These are phyloP conservation scores for Drosophila parabipectinata DNA, from an alignment of 1,140 invertebrate genomes.

Conservation along the genomic window DNA sequence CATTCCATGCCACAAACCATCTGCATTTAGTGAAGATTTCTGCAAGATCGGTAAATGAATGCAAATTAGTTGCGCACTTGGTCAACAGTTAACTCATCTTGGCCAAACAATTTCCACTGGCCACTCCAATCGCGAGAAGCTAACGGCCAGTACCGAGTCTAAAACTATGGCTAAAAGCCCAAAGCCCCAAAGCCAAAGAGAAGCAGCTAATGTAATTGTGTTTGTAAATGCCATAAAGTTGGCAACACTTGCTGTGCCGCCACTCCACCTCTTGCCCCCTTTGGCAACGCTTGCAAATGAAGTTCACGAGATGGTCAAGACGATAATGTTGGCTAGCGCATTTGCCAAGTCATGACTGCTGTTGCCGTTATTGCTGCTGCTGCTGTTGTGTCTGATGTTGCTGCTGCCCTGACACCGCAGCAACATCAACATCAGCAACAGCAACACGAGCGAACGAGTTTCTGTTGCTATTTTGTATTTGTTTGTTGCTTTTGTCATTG, in stretches of 20 bases:
- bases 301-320: conserved; percentile 82
- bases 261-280: conserved; percentile 9
- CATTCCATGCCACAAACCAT: neutral
- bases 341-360: conserved; percentile 75
- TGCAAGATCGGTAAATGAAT: conserved; percentile 53
- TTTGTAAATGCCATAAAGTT: conserved; percentile 83
- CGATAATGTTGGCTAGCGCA: conserved; percentile 80
- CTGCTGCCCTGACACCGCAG: conserved; percentile 63
- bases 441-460: conserved; percentile 50
- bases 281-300: conserved; percentile 72
- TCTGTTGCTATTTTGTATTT: conserved; percentile 33
- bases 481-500: conserved; percentile 21
- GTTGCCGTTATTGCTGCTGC: conserved; percentile 9
- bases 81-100: conserved; percentile 76
- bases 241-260: conserved; percentile 80
- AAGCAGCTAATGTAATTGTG: conserved; percentile 75
- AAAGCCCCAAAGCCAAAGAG: conserved; percentile 20
- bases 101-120: conserved; percentile 39
- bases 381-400: conserved; percentile 29
- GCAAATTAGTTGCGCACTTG: conserved; percentile 76
- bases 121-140: conserved; percentile 30
- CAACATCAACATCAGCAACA: conserved; percentile 48
- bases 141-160: conserved; percentile 24
- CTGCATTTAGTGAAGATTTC: conserved; percentile 37
- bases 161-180: conserved; percentile 39